These are phyloP conservation scores for Aspidiotus rigidus DNA, from an alignment of 2,888 invertebrate species.

Conservation along the genomic window DNA sequence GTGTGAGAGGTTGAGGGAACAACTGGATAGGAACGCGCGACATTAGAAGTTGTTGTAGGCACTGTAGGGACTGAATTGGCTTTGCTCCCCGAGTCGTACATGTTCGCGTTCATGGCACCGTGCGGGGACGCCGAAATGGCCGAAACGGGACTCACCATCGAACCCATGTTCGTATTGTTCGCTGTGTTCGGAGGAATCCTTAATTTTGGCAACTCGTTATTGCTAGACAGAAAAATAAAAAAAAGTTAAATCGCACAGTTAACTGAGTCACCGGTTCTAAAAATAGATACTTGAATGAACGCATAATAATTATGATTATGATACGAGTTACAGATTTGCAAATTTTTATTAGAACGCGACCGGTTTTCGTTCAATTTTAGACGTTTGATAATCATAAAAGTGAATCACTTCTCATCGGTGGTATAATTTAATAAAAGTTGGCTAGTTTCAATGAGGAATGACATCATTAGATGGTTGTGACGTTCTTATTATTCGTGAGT, in stretches of 20 bases:
- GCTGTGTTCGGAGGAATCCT: neutral
- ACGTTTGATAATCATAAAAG: too few species aligned
- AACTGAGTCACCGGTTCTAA: too few species aligned
- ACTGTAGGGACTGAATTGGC: neutral
- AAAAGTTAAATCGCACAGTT: neutral
- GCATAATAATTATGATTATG: too few species aligned
- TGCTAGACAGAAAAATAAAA: constrained; percentile 3
- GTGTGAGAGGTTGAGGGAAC: constrained; percentile 36
- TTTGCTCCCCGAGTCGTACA: constrained; percentile 7
- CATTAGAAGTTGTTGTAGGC: neutral
- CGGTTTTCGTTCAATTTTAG: too few species aligned
- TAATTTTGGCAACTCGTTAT: constrained; percentile 8
- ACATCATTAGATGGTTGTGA: too few species aligned
- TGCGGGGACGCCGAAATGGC: neutral
- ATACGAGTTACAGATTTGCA: too few species aligned
- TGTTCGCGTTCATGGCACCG: neutral
- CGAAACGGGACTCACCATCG: neutral
- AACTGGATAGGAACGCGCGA: constrained; percentile 10
- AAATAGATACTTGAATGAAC: too few species aligned
- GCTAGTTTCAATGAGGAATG: too few species aligned
- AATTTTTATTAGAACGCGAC: too few species aligned
- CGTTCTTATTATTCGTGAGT: too few species aligned
- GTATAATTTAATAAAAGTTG: too few species aligned
- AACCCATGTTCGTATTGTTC: neutral
- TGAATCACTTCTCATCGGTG: too few species aligned